Evolutionary conservation across 2,888 invertebrate genomes (phyloP), one percentile per base, ranked within the genome.

Genomic region (Yponomeuta plumbellus): DNA sequence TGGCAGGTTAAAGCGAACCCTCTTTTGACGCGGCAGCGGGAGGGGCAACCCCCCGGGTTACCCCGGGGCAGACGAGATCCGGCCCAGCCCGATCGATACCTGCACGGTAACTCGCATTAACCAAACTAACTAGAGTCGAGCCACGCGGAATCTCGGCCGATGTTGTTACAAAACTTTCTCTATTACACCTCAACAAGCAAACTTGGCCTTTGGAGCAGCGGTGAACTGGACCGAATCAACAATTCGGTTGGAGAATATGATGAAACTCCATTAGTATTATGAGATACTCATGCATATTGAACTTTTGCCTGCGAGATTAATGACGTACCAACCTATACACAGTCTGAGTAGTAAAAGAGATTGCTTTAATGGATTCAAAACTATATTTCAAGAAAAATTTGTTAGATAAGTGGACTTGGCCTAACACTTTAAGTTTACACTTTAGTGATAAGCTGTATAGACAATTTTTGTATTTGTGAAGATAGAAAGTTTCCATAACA

Each of bases 31-130:
- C 34, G 67, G 70, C 68, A 57, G 68, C 68, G 74, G 73, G 64
- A 11, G 58, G 74, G 74, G 75, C 76, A 65, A 17, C 22, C n/a
- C 26, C 26, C 61, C 66, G 61, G 67, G 69, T 62, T 77, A 76
- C 81, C 79, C 80, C 80, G 80, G 74, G 81, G 85, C 86, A 88
- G 89, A 89, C 90, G 84, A 52, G 83, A 81, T 82, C 82, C 87
- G 83, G 84, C 82, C 81, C 81, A 84, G 80, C 86, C 80, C 85
- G 88, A 89, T 90, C 90, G 88, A 90, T 91, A 89, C 78, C 76
- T 82, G 83, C 80, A 83, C 82, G 80, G 82, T 79, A 86, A 87
- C 86, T 85, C 85, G 79, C 83, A 88, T 86, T 88, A 88, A 88
- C 88, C 81, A 85, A 86, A 83, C 83, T 77, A 66, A 66, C 61